phyloP scores from a whole-genome alignment of 2,797 vertebrate species.

The Craterocephalus amniculus region DNA sequence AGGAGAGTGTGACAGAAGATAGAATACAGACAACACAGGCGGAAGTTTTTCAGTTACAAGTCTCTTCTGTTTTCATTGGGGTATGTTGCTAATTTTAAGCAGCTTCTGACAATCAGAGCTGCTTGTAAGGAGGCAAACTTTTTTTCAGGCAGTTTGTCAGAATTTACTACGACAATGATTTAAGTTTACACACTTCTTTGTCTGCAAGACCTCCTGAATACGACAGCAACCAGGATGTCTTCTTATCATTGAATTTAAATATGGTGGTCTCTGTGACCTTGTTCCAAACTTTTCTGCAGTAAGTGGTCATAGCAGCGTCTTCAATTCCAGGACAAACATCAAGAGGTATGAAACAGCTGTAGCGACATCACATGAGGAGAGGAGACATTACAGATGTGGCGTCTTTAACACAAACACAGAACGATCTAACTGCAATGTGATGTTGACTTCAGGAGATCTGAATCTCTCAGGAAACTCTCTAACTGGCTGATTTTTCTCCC shows the following conservation, averaged over 20 bases:
- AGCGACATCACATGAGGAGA: too few relatives aligned
- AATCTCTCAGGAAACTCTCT: background rate
- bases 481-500: background rate
- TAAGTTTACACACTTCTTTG: background rate
- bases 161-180: background rate
- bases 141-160: too few relatives aligned
- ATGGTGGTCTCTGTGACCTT: too few relatives aligned
- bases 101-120: too few relatives aligned
- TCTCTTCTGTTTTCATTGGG: background rate
- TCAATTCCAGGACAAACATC: too few relatives aligned
- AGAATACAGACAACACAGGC: background rate
- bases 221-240: background rate
- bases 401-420: background rate
- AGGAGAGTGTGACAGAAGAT: too few relatives aligned
- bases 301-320: too few relatives aligned
- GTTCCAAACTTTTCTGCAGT: too few relatives aligned
- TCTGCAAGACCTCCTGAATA: background rate
- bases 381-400: background rate
- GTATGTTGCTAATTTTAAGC: too few relatives aligned
- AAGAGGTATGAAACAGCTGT: too few relatives aligned
- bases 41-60: background rate
- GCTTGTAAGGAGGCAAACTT: too few relatives aligned
- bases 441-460: background rate
- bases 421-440: background rate
- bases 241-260: background rate